Conservation (phyloP, 2,888 invertebrate species). For the Chalcis sispes region DNA sequence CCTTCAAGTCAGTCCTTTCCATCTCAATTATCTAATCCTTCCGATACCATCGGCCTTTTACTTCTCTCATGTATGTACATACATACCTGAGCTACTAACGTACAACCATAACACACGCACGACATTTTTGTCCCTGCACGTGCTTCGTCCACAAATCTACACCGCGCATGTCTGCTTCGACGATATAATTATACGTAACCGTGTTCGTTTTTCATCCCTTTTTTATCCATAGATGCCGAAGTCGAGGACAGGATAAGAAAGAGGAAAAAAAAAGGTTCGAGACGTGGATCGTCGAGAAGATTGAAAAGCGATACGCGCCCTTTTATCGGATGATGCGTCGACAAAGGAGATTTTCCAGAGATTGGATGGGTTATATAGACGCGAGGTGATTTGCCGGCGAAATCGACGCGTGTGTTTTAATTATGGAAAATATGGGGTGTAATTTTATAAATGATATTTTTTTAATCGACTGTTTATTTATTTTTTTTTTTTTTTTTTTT, state of each 20-base stretch:
- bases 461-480: too few relatives aligned
- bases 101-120: constrained; percentile 14
- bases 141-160: too few relatives aligned
- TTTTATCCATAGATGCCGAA: background rate
- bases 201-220: constrained; percentile 21
- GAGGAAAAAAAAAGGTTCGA: constrained; percentile 1
- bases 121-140: constrained; percentile 45
- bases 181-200: constrained; percentile 45
- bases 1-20: constrained; percentile 4
- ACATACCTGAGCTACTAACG: background rate
- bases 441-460: too few relatives aligned
- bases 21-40: constrained; percentile 41
- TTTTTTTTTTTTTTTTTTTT: too few relatives aligned
- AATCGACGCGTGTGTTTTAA: background rate
- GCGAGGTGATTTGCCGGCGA: too few relatives aligned
- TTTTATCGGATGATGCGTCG: constrained; percentile 17
- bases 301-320: background rate
- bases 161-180: constrained; percentile 20
- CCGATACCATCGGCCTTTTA: constrained; percentile 12
- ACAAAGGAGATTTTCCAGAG: background rate
- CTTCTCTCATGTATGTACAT: background rate
- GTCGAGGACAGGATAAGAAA: background rate
- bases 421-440: too few relatives aligned
- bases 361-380: too few relatives aligned
- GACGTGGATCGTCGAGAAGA: background rate